Conservation (phyloP, 2,888 invertebrate genomes). For the Pammene fasciana region DNA sequence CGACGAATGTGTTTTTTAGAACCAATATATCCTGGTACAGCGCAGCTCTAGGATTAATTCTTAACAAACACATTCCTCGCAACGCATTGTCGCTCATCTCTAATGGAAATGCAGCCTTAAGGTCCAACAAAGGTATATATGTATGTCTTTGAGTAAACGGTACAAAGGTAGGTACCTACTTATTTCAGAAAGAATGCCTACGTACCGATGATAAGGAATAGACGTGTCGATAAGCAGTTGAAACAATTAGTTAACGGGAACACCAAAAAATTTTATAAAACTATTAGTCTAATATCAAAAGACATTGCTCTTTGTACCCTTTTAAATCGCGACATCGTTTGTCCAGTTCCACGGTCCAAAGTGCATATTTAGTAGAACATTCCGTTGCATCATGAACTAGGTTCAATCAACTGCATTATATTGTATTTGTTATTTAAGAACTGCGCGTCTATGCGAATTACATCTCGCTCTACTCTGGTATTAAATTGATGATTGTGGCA, state of each 20-base stretch:
- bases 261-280: not conserved
- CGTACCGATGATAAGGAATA: not conserved
- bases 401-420: conserved; percentile 22
- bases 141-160: not conserved
- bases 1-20: too few species aligned
- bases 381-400: conserved; percentile 28
- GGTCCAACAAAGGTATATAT: not conserved
- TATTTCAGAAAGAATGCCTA: not conserved
- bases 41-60: too few species aligned
- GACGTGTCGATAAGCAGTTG: not conserved
- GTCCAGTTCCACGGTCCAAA: conserved; percentile 29
- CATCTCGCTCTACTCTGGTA: not conserved
- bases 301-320: conserved; percentile 26
- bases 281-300: conserved; percentile 12
- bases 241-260: conserved; percentile 2
- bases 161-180: not conserved
- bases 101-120: too few species aligned
- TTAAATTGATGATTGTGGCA: not conserved
- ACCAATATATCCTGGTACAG: too few species aligned
- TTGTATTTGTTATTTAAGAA: conserved; percentile 20
- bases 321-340: conserved; percentile 22
- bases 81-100: too few species aligned
- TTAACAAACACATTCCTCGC: too few species aligned
- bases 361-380: conserved; percentile 34
- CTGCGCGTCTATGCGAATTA: conserved; percentile 5